These are phyloP conservation scores for Drosophila orena DNA, from an alignment of 1,140 invertebrate species.

Conservation along the genomic window DNA sequence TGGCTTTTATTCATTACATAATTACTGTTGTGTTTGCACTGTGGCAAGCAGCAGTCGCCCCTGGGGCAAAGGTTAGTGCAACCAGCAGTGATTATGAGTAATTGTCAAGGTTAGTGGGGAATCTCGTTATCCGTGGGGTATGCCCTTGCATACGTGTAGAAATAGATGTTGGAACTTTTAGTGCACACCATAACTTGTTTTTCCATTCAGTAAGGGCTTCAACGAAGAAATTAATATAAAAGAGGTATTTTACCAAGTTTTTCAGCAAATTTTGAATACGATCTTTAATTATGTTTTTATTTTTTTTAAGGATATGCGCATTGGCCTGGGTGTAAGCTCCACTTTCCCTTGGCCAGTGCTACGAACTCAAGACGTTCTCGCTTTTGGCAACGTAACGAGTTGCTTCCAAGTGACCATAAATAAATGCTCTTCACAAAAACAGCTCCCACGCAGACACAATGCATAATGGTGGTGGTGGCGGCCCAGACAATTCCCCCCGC, in stretches of 20 bases:
- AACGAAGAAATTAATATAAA: background rate
- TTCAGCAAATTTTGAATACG: background rate
- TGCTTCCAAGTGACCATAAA: constrained; percentile 28
- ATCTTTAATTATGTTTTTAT: too few relatives aligned
- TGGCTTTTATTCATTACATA: constrained; percentile 79
- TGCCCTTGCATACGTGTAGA: background rate
- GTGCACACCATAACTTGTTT: background rate
- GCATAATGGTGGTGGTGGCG: constrained; percentile 24
- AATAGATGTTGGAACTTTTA: background rate
- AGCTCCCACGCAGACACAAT: constrained; percentile 28
- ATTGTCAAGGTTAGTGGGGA: constrained; percentile 57
- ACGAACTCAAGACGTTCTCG: background rate
- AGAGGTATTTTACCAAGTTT: background rate
- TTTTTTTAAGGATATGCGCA: background rate
- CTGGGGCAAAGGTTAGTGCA: constrained; percentile 37
- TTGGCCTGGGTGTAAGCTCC: background rate
- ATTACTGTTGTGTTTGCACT: constrained; percentile 77
- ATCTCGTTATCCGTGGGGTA: constrained; percentile 12
- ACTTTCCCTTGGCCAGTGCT: background rate
- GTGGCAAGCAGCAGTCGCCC: constrained; percentile 47
- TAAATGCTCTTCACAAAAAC: constrained; percentile 37
- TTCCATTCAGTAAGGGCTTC: background rate
- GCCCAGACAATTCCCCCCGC: constrained; percentile 5
- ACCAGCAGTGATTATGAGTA: constrained; percentile 66
- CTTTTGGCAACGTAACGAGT: too few relatives aligned